Evolutionary conservation across 2,113 vertebrate genomes (phyloP).

Genomic region (Microtus ochrogaster): DNA sequence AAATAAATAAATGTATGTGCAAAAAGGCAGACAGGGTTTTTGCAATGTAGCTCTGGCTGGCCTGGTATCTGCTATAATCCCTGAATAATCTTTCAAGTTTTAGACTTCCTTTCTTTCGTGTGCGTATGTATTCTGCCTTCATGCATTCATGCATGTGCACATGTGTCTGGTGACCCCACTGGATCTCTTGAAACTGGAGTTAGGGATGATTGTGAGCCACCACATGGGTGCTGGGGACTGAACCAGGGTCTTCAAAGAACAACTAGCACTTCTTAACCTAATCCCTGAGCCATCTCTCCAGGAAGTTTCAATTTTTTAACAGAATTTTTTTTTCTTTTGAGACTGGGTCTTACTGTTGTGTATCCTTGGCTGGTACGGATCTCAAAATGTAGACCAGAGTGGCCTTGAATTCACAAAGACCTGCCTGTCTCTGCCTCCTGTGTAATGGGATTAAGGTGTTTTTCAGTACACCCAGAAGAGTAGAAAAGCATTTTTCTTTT

Average conservation of each 20-base stretch:
- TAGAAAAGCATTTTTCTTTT: conserved; percentile 26
- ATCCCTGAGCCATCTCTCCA: not conserved
- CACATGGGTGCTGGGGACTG: not conserved
- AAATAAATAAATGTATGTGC: no score
- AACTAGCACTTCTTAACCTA: not conserved
- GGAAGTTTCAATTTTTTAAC: not conserved
- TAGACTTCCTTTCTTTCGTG: not conserved
- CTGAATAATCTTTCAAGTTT: no score
- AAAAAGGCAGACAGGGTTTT: not conserved
- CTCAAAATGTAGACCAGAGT: not conserved
- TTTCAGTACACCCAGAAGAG: not conserved
- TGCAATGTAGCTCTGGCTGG: not conserved
- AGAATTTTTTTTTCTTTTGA: not conserved
- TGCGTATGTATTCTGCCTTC: not conserved
- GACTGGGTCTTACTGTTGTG: not conserved
- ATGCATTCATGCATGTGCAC: not conserved
- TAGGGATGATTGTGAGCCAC: not conserved
- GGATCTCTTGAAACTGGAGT: not conserved
- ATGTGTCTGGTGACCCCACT: not conserved
- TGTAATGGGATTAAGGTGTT: not conserved
- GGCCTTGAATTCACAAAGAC: not conserved
- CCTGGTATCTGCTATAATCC: not conserved
- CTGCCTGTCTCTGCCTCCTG: not conserved
- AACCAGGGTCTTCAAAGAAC: not conserved
- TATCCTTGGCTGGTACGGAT: not conserved